Evolutionary conservation across 2,797 vertebrate species (phyloP).

Genomic region (Poecilia wingei): DNA sequence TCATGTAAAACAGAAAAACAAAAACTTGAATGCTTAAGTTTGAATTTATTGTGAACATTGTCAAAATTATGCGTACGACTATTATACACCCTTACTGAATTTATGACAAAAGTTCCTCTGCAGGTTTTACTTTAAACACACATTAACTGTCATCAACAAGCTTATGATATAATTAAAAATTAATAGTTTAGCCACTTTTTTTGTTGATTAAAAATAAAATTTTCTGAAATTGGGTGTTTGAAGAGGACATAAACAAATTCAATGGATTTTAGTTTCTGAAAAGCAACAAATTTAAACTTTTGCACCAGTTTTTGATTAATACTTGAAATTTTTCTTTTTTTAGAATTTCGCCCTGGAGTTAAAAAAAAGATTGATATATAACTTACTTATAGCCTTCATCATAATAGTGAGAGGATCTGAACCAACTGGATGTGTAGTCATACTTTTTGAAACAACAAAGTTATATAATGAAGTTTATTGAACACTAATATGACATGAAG

Average conservation of each 20-base stretch:
- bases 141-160: background rate
- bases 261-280: background rate
- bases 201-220: background rate
- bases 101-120: background rate
- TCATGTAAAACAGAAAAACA: background rate
- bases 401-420: background rate
- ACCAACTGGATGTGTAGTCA: background rate
- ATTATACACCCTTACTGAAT: background rate
- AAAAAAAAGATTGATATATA: background rate
- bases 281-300: background rate
- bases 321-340: background rate
- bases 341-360: background rate
- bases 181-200: background rate
- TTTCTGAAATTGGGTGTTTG: background rate
- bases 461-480: slow-evolving; percentile 5
- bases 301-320: background rate
- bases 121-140: background rate
- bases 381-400: background rate
- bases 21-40: background rate
- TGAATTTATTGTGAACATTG: background rate
- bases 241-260: background rate
- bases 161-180: background rate
- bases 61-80: background rate
- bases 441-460: background rate
- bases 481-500: slow-evolving; percentile 1